These are phyloP conservation scores for Apis florea DNA, from an alignment of 1,140 invertebrate genomes.

Conservation along the genomic window DNA sequence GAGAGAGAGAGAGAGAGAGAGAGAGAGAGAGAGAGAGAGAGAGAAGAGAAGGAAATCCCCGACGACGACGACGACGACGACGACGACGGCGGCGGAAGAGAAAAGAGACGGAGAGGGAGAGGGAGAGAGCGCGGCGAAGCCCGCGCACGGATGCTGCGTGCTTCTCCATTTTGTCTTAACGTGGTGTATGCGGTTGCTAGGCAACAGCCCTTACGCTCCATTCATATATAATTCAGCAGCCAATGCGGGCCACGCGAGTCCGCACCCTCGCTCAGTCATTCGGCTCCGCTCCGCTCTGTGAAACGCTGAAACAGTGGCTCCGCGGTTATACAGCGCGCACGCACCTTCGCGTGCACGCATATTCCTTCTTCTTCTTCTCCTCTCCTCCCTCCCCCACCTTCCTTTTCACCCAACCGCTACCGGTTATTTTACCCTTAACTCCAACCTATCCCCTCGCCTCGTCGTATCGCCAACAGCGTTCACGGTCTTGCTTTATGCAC, in stretches of 20 bases:
- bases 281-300: slow-evolving; percentile 66
- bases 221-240: slow-evolving; percentile 81
- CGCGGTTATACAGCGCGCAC: slow-evolving; percentile 53
- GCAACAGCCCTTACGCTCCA: slow-evolving; percentile 81
- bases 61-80: slow-evolving; percentile 18
- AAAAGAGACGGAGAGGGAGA: slow-evolving; percentile 32
- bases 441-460: background rate
- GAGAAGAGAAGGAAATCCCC: slow-evolving; percentile 36
- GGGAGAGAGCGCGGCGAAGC: slow-evolving; percentile 31
- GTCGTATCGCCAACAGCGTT: slow-evolving; percentile 30
- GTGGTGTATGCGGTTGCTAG: slow-evolving; percentile 79
- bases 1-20: too few relatives aligned
- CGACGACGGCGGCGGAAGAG: slow-evolving; percentile 12
- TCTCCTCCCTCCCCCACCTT: background rate
- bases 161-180: slow-evolving; percentile 81
- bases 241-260: slow-evolving; percentile 80
- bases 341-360: slow-evolving; percentile 60
- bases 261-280: slow-evolving; percentile 72
- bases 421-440: slow-evolving; percentile 39
- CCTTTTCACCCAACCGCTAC: slow-evolving; percentile 10
- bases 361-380: slow-evolving; percentile 52
- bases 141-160: slow-evolving; percentile 67
- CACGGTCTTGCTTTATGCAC: slow-evolving; percentile 49
- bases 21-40: background rate
- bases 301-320: slow-evolving; percentile 71